Evolutionary conservation across 2,797 vertebrate species (phyloP).

Genomic region (Limnodromus scolopaceus): DNA sequence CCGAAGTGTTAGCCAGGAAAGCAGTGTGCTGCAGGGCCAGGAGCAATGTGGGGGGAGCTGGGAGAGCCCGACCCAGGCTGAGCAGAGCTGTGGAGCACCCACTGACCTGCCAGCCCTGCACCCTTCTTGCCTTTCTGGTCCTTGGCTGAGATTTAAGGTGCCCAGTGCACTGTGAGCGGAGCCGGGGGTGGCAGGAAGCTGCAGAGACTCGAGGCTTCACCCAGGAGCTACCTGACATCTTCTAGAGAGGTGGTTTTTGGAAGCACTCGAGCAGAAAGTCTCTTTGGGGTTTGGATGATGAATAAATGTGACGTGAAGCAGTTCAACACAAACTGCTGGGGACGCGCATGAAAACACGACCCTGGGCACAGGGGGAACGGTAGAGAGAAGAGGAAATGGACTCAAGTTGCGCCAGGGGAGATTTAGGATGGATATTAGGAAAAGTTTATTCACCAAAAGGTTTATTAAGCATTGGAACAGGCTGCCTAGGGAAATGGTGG

Average conservation of each 20-base stretch:
- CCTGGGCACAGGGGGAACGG: too few relatives aligned
- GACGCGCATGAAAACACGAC: rapidly evolving
- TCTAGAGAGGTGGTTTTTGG: background rate
- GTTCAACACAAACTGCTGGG: background rate
- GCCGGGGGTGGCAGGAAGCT: rapidly evolving
- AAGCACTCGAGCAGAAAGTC: background rate
- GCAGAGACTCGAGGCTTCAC: rapidly evolving
- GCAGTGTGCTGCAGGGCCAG: background rate
- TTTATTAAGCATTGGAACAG: background rate
- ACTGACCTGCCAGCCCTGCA: background rate
- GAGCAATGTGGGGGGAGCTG: rapidly evolving
- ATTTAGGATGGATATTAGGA: background rate
- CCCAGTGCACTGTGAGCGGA: rapidly evolving
- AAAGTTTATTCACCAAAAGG: background rate
- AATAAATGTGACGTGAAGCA: rapidly evolving
- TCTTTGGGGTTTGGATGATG: background rate
- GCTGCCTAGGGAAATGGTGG: background rate
- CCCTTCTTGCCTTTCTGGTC: background rate
- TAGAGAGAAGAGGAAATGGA: background rate
- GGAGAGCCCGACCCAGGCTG: background rate
- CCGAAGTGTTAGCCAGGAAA: background rate
- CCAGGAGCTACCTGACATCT: background rate
- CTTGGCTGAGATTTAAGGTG: background rate
- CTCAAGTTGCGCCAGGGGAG: background rate
- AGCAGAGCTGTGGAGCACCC: background rate